A percentile compares a stretch with the other conserved stretches of the same genome.
Evolutionary conservation across 2,888 invertebrate species (phyloP).

Genomic region (Cyclophora albipunctata): DNA sequence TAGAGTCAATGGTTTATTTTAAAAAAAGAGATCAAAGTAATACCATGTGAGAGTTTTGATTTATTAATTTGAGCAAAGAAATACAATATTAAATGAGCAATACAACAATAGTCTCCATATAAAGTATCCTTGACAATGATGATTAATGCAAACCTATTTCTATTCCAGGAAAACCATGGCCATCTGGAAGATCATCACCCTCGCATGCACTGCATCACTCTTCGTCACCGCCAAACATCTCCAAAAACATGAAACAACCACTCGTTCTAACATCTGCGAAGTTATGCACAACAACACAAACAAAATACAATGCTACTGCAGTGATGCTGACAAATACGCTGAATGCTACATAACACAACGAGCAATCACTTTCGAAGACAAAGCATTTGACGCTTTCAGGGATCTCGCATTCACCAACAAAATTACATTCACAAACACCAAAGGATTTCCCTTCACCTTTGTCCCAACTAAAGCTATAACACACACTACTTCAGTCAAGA

Average conservation of each 20-base stretch:
- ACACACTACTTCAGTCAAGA: conserved; percentile 70
- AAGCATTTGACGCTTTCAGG: conserved; percentile 79
- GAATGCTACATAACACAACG: conserved; percentile 81
- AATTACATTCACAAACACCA: conserved; percentile 80
- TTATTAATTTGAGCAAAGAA: too few relatives aligned
- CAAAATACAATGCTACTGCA: conserved; percentile 56
- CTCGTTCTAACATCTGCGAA: conserved; percentile 50
- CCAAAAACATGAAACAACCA: conserved; percentile 38
- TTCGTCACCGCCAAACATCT: conserved; percentile 41
- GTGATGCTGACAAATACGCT: conserved; percentile 70
- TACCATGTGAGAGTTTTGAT: too few relatives aligned
- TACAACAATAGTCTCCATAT: too few relatives aligned
- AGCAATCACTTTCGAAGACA: conserved; percentile 74
- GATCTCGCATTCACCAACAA: conserved; percentile 77
- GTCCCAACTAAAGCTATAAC: conserved; percentile 80
- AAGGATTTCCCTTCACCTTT: conserved; percentile 77
- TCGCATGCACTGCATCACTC: conserved; percentile 34
- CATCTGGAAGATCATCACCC: conserved; percentile 38
- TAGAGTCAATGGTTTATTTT: too few relatives aligned
- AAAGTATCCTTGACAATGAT: too few relatives aligned
- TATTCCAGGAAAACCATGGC: conserved; percentile 46
- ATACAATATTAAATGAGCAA: too few relatives aligned
- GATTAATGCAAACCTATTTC: too few relatives aligned
- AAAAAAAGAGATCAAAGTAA: too few relatives aligned
- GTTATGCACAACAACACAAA: conserved; percentile 42